Evolutionary conservation across 2,113 vertebrate genomes (phyloP).

Genomic region (Ammodytes marinus): DNA sequence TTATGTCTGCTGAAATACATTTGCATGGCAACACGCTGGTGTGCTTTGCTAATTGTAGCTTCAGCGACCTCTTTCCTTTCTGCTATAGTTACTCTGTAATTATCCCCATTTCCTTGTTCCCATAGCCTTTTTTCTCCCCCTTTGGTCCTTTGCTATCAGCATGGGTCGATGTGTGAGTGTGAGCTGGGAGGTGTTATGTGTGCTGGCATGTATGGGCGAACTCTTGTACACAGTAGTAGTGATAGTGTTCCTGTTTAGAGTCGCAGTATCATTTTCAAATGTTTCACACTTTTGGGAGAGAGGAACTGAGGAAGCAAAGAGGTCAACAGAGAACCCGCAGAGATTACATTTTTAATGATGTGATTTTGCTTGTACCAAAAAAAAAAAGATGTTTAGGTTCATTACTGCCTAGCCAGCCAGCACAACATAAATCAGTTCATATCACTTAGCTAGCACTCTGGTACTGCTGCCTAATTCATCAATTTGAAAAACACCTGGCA

Average conservation of each 20-base stretch:
- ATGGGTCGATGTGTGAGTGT: background rate
- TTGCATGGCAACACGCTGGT: background rate
- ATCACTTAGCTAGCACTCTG: slow-evolving; percentile 31
- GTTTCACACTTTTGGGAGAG: background rate
- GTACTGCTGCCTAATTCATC: slow-evolving; percentile 39
- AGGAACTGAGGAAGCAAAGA: slow-evolving; percentile 8
- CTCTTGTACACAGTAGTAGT: background rate
- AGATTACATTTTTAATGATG: slow-evolving; percentile 33
- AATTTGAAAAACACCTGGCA: slow-evolving; percentile 31
- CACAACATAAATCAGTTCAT: slow-evolving; percentile 14
- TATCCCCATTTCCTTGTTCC: background rate
- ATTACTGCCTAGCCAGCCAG: slow-evolving; percentile 27
- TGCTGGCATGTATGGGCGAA: background rate
- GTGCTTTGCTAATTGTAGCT: slow-evolving; percentile 51
- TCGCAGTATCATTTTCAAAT: background rate
- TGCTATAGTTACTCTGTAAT: slow-evolving; percentile 3
- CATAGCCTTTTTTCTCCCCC: background rate
- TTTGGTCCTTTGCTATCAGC: background rate
- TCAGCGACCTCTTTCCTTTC: slow-evolving; percentile 13
- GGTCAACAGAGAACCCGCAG: background rate
- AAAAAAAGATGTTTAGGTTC: slow-evolving; percentile 16
- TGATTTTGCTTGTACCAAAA: background rate
- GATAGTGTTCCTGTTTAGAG: background rate
- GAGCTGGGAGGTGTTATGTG: background rate
- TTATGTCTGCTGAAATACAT: too few species aligned